Base-by-base conservation (phyloP, 2,797 vertebrate species). In the Anisognathus igniventris region DNA sequence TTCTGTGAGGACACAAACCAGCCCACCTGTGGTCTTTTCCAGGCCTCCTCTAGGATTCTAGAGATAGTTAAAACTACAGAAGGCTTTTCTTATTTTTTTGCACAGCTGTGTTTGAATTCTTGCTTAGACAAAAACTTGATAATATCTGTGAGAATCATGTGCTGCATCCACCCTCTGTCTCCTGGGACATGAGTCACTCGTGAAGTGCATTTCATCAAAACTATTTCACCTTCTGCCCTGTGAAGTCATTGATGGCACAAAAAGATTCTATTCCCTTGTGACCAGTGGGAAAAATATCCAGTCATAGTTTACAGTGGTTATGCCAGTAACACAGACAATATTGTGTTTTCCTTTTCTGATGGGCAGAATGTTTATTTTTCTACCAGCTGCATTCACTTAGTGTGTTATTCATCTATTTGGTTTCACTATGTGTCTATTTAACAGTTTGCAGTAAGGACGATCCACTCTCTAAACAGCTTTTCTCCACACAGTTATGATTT, bases 201-300 rank as follows among this genome's bases (percentile, higher is more conserved):
- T 77, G 53, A 86, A 95, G 65, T 82, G 79, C 65, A 72, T 66
- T 96, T 95, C 90, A 77, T 90, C 66, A 87, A 80, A 96, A 95
- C 68, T 93, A 71, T 90, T 96, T 93, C 92, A 82, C 70, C 85
- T 86, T 95, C 85, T 95, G 95, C 88, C 90, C 90, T 15, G 16
- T 97, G 96, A 96, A 96, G 85, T 97, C 89, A 97, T n/a, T 73
- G 74, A 90, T 96, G 93, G 93, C 93, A 79, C 57, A 79, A 68
- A 80, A 95, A 68, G 75, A 78, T 95, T 96, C 33, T 83, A 35
- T 83, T 94, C 94, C 86, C 68, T 62, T 62, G 77, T 82, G 92
- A 89, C 53, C 67, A 94, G 62, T 64, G 85, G 81, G 86, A 35
- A 60, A 90, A 87, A 75, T 28, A 77, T 40, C 82, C 76, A 92